Evolutionary conservation across 2,113 vertebrate genomes (phyloP), one percentile per base, ranked within the genome.

Genomic region (Lampris incognitus): DNA sequence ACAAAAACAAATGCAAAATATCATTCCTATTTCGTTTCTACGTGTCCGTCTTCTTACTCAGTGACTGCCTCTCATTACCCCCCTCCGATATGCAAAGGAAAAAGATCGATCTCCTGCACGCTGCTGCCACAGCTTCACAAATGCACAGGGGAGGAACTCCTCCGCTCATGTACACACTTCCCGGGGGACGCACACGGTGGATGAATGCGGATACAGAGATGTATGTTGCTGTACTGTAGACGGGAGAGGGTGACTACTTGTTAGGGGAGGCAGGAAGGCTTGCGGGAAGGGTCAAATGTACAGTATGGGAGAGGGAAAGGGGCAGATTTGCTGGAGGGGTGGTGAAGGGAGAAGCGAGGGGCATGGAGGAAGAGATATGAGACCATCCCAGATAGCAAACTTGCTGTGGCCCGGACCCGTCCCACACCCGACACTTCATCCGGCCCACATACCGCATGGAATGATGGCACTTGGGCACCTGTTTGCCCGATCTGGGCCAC

Each of bases 41-140:
- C 48, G n/a, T 39, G 77, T 50, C 49, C 69, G 3, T 63, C 66
- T 48, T n/a, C 56, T 71, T 37, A 66, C 57, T 50, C 37, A 72
- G 66, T 58, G 51, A 73, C 42, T 42, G 64, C n/a, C 49, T 58
- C 37, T 82, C 37, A 82, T 79, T 59, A 59, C 77, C 49, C 74
- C 0, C 67, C 1, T 58, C n/a, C 69, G 48, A 69, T 70, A 42
- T 69, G 11, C 5, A 6, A 42, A 24, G 24, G 24, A 68, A 57
- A 61, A 48, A 62, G 39, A 61, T 74, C 41, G 24, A 78, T 88
- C 77, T 81, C 72, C 82, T 85, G 67, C 79, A 75, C 56, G 74
- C 60, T 60, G 72, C 37, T 46, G 37, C 51, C 57, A 69, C 41
- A 46, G 64, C 38, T 78, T 76, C 65, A 78, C 78, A 55, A 84